Conservation (phyloP, 2,797 vertebrate genomes). For the Sebastes itinus region DNA sequence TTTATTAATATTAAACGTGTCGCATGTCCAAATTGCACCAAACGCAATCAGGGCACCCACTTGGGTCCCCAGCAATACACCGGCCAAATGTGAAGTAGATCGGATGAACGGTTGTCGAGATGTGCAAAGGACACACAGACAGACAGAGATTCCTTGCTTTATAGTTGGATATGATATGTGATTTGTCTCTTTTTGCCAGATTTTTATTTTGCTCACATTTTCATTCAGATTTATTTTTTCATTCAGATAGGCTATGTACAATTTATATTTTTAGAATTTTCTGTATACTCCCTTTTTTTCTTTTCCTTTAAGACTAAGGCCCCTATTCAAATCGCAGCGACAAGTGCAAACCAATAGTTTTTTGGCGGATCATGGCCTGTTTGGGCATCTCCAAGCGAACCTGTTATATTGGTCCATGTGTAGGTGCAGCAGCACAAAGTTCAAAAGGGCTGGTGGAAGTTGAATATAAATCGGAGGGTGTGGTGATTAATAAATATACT, state of each 20-base stretch:
- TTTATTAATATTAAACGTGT: no score
- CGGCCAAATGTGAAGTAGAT: no score
- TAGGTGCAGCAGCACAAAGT: background rate
- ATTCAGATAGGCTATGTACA: background rate
- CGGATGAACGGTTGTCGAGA: no score
- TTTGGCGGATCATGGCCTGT: background rate
- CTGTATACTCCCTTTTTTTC: background rate
- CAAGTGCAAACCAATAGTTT: background rate
- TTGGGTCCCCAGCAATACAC: no score
- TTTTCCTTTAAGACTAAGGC: background rate
- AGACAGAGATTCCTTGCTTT: no score
- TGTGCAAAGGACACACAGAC: no score
- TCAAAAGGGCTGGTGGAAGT: background rate
- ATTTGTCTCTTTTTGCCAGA: background rate
- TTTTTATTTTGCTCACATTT: background rate
- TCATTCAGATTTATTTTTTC: background rate
- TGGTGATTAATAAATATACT: background rate
- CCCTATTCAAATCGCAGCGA: background rate
- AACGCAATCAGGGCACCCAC: no score
- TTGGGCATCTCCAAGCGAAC: background rate
- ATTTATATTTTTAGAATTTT: background rate
- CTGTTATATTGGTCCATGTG: background rate
- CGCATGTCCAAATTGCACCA: no score
- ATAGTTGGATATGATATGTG: no score
- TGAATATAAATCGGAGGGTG: background rate